Base-by-base conservation (phyloP, 23 tunicate species). In the Diplosoma virens region DNA sequence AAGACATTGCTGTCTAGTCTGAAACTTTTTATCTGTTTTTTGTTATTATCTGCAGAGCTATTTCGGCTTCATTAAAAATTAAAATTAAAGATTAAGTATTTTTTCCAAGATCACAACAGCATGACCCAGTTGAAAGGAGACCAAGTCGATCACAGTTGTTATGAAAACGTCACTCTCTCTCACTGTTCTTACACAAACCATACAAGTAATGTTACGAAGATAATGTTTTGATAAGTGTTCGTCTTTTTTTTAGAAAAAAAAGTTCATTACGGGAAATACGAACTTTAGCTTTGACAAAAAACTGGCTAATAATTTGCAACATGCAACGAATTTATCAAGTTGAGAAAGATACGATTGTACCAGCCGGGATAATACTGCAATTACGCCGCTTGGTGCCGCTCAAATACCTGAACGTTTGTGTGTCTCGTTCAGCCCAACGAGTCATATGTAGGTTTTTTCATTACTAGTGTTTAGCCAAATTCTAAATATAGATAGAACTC, bases 321-420 rank as follows among this genome's bases (percentile, higher is more conserved):
- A 75, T 92, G 84, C 21, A 67, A 47, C 76, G 88, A 46, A 31
- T 69, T 26, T 92, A 85, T 61, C 92, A 76, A 52, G 90, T 80
- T 30, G 81, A 81, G 18, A 29, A 68, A 46, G 97, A 80, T 36
- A 76, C 66, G 1, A 33, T 92, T 47, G 78, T 81, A 1, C 87
- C 97, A 0, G 81, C 76, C 30, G 97, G 97, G 50, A 59, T 85
- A 20, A 32, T 77, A 0, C 47, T 92, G 16, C 72, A 76, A 21
- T 22, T 92, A 28, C 87, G 80, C 28, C 83, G 91, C 41, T 71
- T 92, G 63, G 91, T 92, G 28, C 97, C 97, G 16, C 87, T 92
- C 20, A 81, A 81, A 30, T 92, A 58, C 47, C 79, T 92, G 18
- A 45, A 35, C 32, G 18, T 86, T 7, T 1, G n/a, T 30, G 55